These are phyloP conservation scores for Gadus chalcogrammus DNA, from an alignment of 2,113 vertebrate genomes.

Conservation along the genomic window DNA sequence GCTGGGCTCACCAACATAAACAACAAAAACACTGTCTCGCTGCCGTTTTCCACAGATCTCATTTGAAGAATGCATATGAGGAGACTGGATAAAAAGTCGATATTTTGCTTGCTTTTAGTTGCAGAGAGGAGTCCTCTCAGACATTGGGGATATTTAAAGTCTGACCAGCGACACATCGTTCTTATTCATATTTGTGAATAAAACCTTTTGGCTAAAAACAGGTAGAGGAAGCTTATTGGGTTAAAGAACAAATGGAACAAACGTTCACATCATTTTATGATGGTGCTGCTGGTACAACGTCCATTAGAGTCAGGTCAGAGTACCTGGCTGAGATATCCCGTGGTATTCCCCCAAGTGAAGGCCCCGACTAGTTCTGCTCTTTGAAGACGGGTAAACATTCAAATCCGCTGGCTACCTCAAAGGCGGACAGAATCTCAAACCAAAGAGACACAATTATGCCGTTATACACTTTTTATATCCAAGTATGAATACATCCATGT, in stretches of 20 bases:
- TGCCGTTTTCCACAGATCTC: no score
- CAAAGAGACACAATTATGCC: conserved; percentile 48
- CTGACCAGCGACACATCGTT: conserved; percentile 22
- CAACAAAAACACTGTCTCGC: no score
- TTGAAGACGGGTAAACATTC: no score
- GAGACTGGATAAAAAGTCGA: no score
- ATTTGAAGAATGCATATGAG: no score
- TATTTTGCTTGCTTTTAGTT: conserved; percentile 9
- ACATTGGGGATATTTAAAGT: conserved; percentile 29
- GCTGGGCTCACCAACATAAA: no score
- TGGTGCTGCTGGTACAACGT: no score
- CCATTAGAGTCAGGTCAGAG: no score
- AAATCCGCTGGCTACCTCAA: conserved; percentile 37
- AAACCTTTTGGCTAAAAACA: neutral
- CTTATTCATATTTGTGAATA: neutral
- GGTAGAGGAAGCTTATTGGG: neutral
- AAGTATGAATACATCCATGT: conserved; percentile 35
- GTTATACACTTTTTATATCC: conserved; percentile 28
- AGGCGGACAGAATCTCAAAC: conserved; percentile 47
- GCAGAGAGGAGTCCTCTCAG: conserved; percentile 21
- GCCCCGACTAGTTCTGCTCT: no score
- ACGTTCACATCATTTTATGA: no score
- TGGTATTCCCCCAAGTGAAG: no score
- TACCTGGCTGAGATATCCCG: no score
- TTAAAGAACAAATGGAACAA: neutral